phyloP scores from a whole-genome alignment of 2,888 invertebrate species.

The Pseudococcus viburni region DNA sequence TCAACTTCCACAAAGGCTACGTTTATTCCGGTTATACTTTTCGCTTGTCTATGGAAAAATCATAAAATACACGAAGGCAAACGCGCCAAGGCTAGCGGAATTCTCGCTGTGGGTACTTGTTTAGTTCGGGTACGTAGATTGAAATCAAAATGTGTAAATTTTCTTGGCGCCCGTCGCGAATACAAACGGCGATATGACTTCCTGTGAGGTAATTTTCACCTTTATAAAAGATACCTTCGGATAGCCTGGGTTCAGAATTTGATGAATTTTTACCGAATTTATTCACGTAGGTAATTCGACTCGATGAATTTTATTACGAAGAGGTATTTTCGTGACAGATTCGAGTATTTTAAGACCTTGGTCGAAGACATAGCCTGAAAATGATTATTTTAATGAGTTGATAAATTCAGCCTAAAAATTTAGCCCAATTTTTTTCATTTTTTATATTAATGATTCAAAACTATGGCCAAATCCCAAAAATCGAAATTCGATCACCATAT shows the following conservation, averaged over 20 bases:
- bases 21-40: background rate
- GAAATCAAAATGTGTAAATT: background rate
- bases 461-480: background rate
- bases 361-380: no score
- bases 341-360: no score
- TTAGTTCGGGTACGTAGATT: background rate
- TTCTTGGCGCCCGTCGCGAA: no score
- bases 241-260: no score
- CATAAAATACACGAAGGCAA: background rate
- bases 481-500: background rate
- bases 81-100: background rate
- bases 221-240: background rate
- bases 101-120: background rate
- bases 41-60: constrained; percentile 10
- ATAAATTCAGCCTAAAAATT: background rate
- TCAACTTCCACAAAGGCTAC: constrained; percentile 3
- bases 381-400: no score
- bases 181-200: no score
- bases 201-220: background rate
- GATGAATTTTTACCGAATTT: no score
- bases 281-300: no score
- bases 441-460: background rate
- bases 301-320: no score
- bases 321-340: no score
- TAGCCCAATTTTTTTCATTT: background rate